Base-by-base conservation (phyloP, 2,113 vertebrate species). In the Tragulus kanchil region DNA sequence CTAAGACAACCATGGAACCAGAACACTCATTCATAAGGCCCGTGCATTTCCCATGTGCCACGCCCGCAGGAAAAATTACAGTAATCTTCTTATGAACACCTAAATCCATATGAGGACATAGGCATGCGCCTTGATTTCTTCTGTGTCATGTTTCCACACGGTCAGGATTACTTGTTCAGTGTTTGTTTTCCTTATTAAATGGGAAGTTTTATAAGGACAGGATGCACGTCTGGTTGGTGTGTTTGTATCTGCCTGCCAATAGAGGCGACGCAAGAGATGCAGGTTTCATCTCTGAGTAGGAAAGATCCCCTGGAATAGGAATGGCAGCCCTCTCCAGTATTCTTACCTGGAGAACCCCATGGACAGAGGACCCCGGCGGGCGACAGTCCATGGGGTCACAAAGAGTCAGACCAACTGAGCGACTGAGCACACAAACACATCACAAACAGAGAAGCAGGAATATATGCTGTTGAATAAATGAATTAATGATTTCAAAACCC, bases 401-500 rank as follows among this genome's bases (percentile, higher is more conserved):
- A 13, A 73, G 36, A 25, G 36, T 45, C 1, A 1, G 36, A 25
- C 69, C 36, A 6, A 6, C 36, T 71, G 36, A 21, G 42, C 36
- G 1, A 25, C 69, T 0, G 11, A 73, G 21, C 36, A 21, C 69
- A 73, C 36, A 25, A 9, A 45, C 11, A 62, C 2, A 85, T 31
- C 52, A 69, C 52, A 59, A 11, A 58, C 54, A 90, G 17, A 78
- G 61, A 92, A 65, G 61, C 42, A 73, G 31, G 31, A 95, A 52
- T 58, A 81, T 15, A 73, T 16, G 61, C n/a, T 89, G 21, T 0
- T 71, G 50, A 84, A 64, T 48, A 81, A 52, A 86, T 52, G 23
- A 94, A 73, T 23, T 15, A 23, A 21, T 50, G 23, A 94, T 61
- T 89, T 92, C 50, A 95, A 91, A 95, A 81, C 10, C 36, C 31